phyloP scores from a whole-genome alignment of 2,113 vertebrate genomes.

The Taxidea taxus region DNA sequence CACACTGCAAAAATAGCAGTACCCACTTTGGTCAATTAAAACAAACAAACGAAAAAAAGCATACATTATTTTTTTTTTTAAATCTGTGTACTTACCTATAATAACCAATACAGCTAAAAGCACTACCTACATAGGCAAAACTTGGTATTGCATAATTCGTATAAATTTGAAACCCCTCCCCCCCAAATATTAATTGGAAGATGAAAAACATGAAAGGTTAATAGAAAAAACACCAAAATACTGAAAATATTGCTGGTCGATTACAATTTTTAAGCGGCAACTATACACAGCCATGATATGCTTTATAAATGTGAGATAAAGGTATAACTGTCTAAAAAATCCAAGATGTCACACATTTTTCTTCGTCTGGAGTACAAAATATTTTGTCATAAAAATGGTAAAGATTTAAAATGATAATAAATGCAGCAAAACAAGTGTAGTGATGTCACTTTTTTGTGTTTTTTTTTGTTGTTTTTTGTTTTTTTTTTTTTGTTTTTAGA shows the following conservation, averaged over 20 bases:
- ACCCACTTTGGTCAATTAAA: slow-evolving; percentile 99
- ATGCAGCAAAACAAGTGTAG: slow-evolving; percentile 99
- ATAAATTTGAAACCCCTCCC: slow-evolving; percentile 97
- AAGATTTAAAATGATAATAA: slow-evolving; percentile 98
- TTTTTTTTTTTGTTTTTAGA: slow-evolving; percentile 83
- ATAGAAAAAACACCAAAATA: slow-evolving; percentile 98
- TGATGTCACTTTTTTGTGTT: slow-evolving; percentile 89
- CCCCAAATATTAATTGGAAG: slow-evolving; percentile 98
- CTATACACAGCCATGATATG: slow-evolving; percentile 99
- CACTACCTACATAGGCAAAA: slow-evolving; percentile 99
- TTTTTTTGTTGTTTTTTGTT: slow-evolving; percentile 50
- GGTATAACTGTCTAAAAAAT: slow-evolving; percentile 99
- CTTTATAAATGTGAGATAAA: slow-evolving; percentile 99
- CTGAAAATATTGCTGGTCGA: slow-evolving; percentile 98
- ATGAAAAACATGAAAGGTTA: slow-evolving; percentile 96
- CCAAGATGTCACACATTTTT: slow-evolving; percentile 94
- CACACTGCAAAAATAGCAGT: slow-evolving; percentile 99
- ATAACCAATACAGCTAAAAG: slow-evolving; percentile 99
- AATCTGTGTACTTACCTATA: slow-evolving; percentile 99
- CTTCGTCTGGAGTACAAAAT: slow-evolving; percentile 99
- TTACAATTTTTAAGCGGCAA: slow-evolving; percentile 99
- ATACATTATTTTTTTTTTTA: slow-evolving; percentile 85
- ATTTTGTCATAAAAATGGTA: slow-evolving; percentile 99
- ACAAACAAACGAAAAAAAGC: slow-evolving; percentile 92
- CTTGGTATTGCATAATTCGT: slow-evolving; percentile 99